Conservation (phyloP, 1,140 invertebrate species). For the Andricus grossulariae region DNA sequence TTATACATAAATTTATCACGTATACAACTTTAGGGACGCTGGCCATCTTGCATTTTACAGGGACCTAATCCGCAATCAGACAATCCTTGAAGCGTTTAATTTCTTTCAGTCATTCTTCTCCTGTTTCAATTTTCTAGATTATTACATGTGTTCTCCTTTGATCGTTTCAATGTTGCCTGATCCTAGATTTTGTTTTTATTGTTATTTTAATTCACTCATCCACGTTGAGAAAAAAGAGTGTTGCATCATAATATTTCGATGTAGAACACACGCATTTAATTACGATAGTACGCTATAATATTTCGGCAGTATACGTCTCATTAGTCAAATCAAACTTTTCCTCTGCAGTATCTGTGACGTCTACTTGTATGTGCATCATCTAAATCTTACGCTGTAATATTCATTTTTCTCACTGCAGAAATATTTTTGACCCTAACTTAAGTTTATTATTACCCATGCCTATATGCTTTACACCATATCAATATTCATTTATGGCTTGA, state of each 20-base stretch:
- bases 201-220: slow-evolving; percentile 43
- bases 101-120: slow-evolving; percentile 63
- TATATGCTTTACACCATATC: not conserved
- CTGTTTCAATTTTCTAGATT: slow-evolving; percentile 58
- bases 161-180: slow-evolving; percentile 75
- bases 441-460: not conserved
- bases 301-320: too few relatives aligned
- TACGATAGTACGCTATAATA: too few relatives aligned
- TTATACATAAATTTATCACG: slow-evolving; percentile 65
- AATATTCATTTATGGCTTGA: slow-evolving; percentile 2
- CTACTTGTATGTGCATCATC: too few relatives aligned
- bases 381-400: not conserved
- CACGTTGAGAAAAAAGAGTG: slow-evolving; percentile 17
- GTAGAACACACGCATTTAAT: not conserved
- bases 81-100: slow-evolving; percentile 75
- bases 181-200: slow-evolving; percentile 54
- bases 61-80: slow-evolving; percentile 76
- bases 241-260: not conserved
- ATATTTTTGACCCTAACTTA: not conserved
- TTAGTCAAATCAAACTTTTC: too few relatives aligned
- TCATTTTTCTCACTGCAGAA: slow-evolving; percentile 23
- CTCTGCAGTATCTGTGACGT: too few relatives aligned
- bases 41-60: slow-evolving; percentile 77
- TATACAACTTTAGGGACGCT: slow-evolving; percentile 76
- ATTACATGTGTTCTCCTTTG: slow-evolving; percentile 71